Base-by-base conservation (phyloP, 1,140 invertebrate genomes). In the Rhopalosiphum maidis region DNA sequence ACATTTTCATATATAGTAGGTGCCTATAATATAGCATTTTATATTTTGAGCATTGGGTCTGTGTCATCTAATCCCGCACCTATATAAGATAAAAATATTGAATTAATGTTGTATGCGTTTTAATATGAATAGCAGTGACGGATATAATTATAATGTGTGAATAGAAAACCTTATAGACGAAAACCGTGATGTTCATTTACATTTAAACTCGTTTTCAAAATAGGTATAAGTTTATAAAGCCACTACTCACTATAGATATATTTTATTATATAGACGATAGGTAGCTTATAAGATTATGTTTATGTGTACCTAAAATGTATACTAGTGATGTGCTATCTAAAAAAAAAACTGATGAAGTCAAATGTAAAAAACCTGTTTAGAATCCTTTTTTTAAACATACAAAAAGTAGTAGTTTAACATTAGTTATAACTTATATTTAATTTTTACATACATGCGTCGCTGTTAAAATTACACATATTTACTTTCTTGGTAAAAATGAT, bases 141-240 rank as follows among this genome's bases (percentile, higher is more conserved):
- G 60, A n/a, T n/a, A n/a, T 30, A 77, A 18, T 77, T n/a, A 77
- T 51, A 51, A 46, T 68, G n/a, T 68, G 30, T 9, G 60, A 68
- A 55, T 55, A 15, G 60, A 18, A 77, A 18, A 77, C 60, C 60
- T 77, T 77, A 18, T 18, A 77, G 30, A 6, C 18, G 15, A 77
- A 77, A 77, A 77, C 15, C 30, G 1, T 18, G 30, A 77, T 60
- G 25, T 15, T 77, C 15, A 77, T 77, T 77, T 77, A 77, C 60
- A 77, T 77, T 77, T 77, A 18, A 77, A 77, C 60, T 77, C 60
- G 60, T 77, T 77, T 77, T 77, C 30, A n/a, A 77, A 77, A 77
- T 77, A 77, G 15, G 11, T 77, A n/a, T 15, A n/a, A n/a, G 0
- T 68, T 11, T 68, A 18, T 68, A 15, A 68, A 68, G 30, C 30